A percentile compares a stretch with the other conserved stretches of the same genome.
Evolutionary conservation across 2,888 invertebrate species (phyloP).

Genomic region (Dyspetes luteomarginatus): DNA sequence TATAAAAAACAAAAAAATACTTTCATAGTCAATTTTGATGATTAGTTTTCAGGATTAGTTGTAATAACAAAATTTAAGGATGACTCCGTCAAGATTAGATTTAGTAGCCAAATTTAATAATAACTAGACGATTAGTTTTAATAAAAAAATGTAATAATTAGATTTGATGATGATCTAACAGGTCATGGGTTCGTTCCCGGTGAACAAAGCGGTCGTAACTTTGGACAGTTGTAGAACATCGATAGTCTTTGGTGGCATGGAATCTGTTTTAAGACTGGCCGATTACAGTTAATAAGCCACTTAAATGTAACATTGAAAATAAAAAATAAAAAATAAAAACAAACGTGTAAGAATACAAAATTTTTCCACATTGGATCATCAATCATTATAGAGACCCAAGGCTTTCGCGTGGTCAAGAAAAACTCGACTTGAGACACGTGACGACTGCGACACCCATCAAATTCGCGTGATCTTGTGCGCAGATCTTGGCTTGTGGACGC

Average conservation of each 20-base stretch:
- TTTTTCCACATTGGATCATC: conserved; percentile 24
- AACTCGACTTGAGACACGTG: conserved; percentile 59
- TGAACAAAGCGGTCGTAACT: conserved; percentile 77
- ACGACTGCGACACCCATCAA: conserved; percentile 21
- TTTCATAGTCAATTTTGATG: no score
- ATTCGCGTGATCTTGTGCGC: not conserved
- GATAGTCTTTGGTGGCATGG: conserved; percentile 80
- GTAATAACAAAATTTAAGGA: no score
- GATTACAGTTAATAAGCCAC: conserved; percentile 68
- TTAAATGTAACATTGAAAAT: not conserved
- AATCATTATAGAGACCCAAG: conserved; percentile 39
- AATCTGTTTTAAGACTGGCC: conserved; percentile 74
- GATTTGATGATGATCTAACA: conserved; percentile 53
- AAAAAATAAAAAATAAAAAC: not conserved
- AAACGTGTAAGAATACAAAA: not conserved
- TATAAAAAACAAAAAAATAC: no score
- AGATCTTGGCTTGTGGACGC: conserved; percentile 24
- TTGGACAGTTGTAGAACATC: conserved; percentile 75
- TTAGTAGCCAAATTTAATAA: not conserved
- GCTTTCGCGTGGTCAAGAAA: conserved; percentile 54
- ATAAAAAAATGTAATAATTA: not conserved
- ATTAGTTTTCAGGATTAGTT: no score
- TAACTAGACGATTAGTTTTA: not conserved
- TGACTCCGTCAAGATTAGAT: no score
- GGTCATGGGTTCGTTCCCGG: conserved; percentile 74